A percentile compares a stretch with the other conserved stretches of the same genome.
phyloP scores from a whole-genome alignment of 2,888 invertebrate genomes.

The Ceriagrion tenellum region DNA sequence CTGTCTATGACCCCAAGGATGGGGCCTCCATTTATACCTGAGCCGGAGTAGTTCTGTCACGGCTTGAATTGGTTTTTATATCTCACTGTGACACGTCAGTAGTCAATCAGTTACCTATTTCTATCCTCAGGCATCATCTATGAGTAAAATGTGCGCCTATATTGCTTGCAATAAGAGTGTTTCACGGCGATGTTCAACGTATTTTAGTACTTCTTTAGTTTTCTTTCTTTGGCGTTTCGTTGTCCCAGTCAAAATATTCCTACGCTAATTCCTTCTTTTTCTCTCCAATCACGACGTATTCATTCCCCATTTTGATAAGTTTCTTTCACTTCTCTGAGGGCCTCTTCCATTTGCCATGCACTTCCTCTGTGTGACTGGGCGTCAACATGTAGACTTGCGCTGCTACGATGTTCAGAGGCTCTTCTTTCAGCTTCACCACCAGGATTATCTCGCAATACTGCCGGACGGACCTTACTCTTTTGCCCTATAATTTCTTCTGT shows the following conservation, averaged over 20 bases:
- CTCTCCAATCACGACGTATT: not conserved
- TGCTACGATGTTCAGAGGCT: not conserved
- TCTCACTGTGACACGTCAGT: too few relatives aligned
- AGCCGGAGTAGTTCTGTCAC: too few relatives aligned
- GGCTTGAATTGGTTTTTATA: too few relatives aligned
- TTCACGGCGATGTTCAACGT: too few relatives aligned
- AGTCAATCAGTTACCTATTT: too few relatives aligned
- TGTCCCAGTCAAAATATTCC: not conserved
- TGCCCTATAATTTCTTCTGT: not conserved
- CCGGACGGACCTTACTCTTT: not conserved
- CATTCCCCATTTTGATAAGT: not conserved
- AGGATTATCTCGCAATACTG: not conserved
- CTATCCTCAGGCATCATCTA: too few relatives aligned
- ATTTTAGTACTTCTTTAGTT: too few relatives aligned
- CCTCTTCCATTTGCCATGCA: not conserved
- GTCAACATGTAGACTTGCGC: not conserved
- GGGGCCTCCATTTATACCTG: too few relatives aligned
- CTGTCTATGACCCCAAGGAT: too few relatives aligned
- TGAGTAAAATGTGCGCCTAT: too few relatives aligned
- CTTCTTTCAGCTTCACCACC: not conserved
- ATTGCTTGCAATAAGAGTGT: too few relatives aligned
- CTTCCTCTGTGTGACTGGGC: not conserved
- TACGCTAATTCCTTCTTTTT: not conserved
- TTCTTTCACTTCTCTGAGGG: not conserved
- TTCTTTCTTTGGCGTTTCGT: not conserved